A percentile compares a stretch with the other conserved stretches of the same genome.
phyloP scores from a whole-genome alignment of 2,113 vertebrate genomes.

The Panurus biarmicus region DNA sequence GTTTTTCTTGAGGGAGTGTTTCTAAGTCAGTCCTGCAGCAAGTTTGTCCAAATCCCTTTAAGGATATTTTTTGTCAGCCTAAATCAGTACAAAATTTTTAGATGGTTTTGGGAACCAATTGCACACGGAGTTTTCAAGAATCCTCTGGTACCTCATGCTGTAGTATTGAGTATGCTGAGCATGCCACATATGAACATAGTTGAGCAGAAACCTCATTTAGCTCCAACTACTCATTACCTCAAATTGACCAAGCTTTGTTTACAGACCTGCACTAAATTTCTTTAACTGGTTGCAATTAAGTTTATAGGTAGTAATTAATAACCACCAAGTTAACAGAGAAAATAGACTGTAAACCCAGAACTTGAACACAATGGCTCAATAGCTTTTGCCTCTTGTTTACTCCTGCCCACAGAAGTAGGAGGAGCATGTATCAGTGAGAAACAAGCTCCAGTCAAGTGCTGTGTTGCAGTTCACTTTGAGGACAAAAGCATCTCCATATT shows the following conservation, averaged over 20 bases:
- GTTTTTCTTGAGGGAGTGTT: not conserved
- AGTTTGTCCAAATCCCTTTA: not conserved
- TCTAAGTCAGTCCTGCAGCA: not conserved
- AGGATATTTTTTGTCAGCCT: not conserved
- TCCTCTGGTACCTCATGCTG: not conserved
- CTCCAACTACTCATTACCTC: not conserved
- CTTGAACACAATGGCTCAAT: not conserved
- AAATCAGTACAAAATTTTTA: not conserved
- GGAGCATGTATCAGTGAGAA: not conserved
- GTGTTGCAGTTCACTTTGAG: not conserved
- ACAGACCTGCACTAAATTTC: not conserved
- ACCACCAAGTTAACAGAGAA: not conserved
- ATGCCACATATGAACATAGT: not conserved
- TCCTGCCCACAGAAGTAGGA: not conserved
- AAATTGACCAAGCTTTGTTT: not conserved
- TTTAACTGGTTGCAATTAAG: conserved; percentile 28
- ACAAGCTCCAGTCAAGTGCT: not conserved
- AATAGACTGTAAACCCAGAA: not conserved
- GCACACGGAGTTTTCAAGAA: not conserved
- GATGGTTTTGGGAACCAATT: not conserved
- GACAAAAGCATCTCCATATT: not conserved
- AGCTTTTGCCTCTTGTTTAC: not conserved
- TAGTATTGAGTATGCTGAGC: not conserved
- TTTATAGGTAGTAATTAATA: not conserved
- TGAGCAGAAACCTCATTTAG: not conserved